phyloP scores from a whole-genome alignment of 2,797 vertebrate species.

The Alectoris magna region DNA sequence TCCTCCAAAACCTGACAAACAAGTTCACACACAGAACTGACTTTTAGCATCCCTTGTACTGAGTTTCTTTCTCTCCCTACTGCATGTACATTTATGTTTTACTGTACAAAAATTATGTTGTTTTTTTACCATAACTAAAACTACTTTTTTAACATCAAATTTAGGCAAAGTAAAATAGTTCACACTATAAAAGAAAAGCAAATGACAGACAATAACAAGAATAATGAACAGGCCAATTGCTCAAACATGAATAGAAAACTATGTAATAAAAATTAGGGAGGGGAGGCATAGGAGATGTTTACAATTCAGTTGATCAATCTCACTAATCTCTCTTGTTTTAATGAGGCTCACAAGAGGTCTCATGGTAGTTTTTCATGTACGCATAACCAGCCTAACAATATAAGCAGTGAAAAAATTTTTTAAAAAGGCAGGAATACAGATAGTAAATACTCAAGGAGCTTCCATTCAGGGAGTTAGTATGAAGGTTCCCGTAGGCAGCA shows the following conservation, averaged over 20 bases:
- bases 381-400: neutral
- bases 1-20: neutral
- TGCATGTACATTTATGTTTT: neutral
- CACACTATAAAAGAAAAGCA: neutral
- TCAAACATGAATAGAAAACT: neutral
- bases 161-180: neutral
- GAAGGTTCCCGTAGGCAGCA: neutral
- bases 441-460: neutral
- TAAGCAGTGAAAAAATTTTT: neutral
- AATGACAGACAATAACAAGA: neutral
- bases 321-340: slow-evolving; percentile 19
- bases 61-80: neutral
- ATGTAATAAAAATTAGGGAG: neutral
- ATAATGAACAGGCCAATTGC: neutral
- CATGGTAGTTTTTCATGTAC: neutral
- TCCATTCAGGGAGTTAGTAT: neutral
- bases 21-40: neutral
- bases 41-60: neutral
- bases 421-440: neutral
- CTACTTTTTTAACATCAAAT: neutral
- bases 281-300: neutral
- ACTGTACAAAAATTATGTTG: neutral
- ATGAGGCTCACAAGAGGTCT: neutral
- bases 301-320: neutral
- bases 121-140: neutral